Percentiles rank a stretch among this genome's conserved stretches.
phyloP scores from a whole-genome alignment of 1,140 invertebrate genomes.

The Diplogasteroides magnus region DNA sequence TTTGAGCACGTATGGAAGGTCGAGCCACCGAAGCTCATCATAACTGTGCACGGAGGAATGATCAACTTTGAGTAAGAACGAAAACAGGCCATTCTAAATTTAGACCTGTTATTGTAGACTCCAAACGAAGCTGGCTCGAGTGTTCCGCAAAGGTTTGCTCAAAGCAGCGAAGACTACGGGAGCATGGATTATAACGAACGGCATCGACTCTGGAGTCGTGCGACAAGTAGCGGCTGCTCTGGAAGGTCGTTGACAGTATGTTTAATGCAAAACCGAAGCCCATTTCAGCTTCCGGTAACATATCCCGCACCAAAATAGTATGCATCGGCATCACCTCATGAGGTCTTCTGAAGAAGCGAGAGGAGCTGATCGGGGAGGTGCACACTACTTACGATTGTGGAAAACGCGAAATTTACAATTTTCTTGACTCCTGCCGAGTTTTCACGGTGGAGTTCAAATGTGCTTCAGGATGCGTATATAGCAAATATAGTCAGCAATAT shows the following conservation, averaged over 20 bases:
- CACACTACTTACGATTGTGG: not conserved
- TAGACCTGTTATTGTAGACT: constrained; percentile 61
- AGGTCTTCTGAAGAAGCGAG: constrained; percentile 90
- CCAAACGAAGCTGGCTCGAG: constrained; percentile 85
- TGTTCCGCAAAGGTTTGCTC: constrained; percentile 83
- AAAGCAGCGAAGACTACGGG: constrained; percentile 94
- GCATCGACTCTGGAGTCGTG: constrained; percentile 77
- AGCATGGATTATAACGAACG: constrained; percentile 92
- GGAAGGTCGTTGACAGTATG: constrained; percentile 14
- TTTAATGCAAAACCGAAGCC: not conserved
- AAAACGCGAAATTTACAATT: too few relatives aligned
- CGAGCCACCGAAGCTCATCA: constrained; percentile 86
- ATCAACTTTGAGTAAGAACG: constrained; percentile 77
- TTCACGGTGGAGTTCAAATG: too few relatives aligned
- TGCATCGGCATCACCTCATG: constrained; percentile 89
- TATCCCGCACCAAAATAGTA: constrained; percentile 40
- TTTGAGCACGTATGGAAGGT: constrained; percentile 88
- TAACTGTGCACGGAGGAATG: constrained; percentile 92
- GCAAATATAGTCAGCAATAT: too few relatives aligned
- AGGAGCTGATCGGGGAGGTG: constrained; percentile 69
- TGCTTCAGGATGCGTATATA: too few relatives aligned
- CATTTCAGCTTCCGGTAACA: constrained; percentile 5
- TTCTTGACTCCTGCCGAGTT: too few relatives aligned
- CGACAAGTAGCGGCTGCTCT: constrained; percentile 36
- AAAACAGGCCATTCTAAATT: not conserved